Conservation (phyloP, 2,888 invertebrate genomes). For the Leptinotarsa tumamoca region DNA sequence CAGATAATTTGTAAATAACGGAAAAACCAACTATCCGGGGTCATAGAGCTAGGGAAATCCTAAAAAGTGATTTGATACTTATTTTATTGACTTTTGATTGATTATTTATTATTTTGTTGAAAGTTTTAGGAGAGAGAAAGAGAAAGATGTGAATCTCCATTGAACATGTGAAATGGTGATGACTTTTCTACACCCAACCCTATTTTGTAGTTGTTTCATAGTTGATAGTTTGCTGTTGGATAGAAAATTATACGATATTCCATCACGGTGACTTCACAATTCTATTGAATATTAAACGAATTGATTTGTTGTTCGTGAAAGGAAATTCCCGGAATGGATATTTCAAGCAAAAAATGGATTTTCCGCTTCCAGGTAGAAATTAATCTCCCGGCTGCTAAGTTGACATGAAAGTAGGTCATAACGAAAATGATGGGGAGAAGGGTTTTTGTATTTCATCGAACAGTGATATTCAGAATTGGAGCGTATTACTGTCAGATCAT, state of each 20-base stretch:
- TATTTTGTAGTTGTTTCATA: background rate
- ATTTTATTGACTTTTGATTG: no score
- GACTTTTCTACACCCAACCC: no score
- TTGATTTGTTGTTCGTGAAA: background rate
- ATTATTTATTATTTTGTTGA: no score
- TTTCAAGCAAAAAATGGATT: background rate
- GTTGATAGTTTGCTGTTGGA: background rate
- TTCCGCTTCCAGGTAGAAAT: constrained; percentile 6
- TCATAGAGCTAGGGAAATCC: no score
- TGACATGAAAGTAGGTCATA: constrained; percentile 8
- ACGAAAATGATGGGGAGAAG: background rate
- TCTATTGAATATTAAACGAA: background rate
- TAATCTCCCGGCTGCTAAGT: constrained; percentile 13
- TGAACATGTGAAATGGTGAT: no score
- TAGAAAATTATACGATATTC: background rate
- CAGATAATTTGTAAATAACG: no score
- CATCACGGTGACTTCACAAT: background rate
- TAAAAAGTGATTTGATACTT: no score
- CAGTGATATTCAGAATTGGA: background rate
- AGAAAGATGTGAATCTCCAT: no score
- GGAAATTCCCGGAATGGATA: background rate
- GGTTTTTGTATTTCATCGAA: background rate
- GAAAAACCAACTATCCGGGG: no score
- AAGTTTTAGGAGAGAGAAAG: no score
- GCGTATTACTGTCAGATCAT: no score